Conservation (phyloP, 2,888 invertebrate genomes). For the Tetramorium bicarinatum region DNA sequence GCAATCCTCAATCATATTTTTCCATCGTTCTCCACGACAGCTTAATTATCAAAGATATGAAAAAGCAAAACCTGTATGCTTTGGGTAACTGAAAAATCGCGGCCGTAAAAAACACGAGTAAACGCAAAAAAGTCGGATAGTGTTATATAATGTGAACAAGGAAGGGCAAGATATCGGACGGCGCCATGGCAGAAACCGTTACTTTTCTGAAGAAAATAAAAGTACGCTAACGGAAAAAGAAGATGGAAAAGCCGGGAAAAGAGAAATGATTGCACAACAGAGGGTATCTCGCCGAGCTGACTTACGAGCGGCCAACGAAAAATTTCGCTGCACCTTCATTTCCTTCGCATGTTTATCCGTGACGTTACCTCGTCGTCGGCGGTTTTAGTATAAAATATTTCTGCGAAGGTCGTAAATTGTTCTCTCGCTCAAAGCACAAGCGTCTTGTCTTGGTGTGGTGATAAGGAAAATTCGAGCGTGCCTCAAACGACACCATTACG, state of each 20-base stretch:
- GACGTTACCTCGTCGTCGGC: slow-evolving; percentile 28
- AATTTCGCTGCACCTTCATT: slow-evolving; percentile 42
- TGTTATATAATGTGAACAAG: slow-evolving; percentile 16
- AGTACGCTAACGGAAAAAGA: slow-evolving; percentile 23
- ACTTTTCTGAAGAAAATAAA: slow-evolving; percentile 19
- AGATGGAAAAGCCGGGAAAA: slow-evolving; percentile 33
- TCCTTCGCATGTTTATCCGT: slow-evolving; percentile 48
- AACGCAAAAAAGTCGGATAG: slow-evolving; percentile 13
- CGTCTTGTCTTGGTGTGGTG: slow-evolving; percentile 20
- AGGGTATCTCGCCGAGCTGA: slow-evolving; percentile 58
- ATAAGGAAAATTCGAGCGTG: slow-evolving; percentile 35
- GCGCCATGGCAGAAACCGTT: slow-evolving; percentile 24
- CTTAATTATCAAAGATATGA: neutral
- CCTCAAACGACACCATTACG: slow-evolving; percentile 63
- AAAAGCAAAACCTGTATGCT: neutral
- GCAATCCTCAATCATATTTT: slow-evolving; percentile 26
- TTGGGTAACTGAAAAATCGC: slow-evolving; percentile 18
- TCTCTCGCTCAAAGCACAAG: slow-evolving; percentile 40
- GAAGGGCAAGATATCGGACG: slow-evolving; percentile 26
- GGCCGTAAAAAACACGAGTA: slow-evolving; percentile 1
- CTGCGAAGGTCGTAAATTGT: slow-evolving; percentile 63
- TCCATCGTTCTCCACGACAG: neutral
- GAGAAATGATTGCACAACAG: slow-evolving; percentile 63
- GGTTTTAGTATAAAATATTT: slow-evolving; percentile 68
- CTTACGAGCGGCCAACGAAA: slow-evolving; percentile 49